These are phyloP conservation scores for Tychaedon coryphoeus DNA, from an alignment of 2,113 vertebrate species.

Conservation along the genomic window DNA sequence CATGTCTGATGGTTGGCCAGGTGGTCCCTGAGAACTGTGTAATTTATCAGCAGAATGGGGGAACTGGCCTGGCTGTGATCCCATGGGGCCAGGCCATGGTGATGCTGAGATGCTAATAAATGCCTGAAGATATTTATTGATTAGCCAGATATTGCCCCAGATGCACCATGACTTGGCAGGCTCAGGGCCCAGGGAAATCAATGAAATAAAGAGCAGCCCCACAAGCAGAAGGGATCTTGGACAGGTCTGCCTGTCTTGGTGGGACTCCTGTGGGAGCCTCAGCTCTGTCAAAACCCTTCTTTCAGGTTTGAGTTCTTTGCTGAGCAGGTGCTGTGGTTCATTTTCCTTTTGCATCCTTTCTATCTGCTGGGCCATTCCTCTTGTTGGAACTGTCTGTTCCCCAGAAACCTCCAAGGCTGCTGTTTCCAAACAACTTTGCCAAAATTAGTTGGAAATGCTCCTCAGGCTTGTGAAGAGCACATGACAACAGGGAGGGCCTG, in stretches of 20 bases:
- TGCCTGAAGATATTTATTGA: background rate
- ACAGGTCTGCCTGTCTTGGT: fast-evolving
- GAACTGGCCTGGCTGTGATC: background rate
- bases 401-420: background rate
- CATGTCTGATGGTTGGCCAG: fast-evolving
- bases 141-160: background rate
- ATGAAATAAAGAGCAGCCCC: background rate
- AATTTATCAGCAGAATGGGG: background rate
- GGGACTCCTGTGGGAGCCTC: background rate
- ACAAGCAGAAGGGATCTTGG: background rate
- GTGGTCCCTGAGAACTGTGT: background rate
- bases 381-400: background rate
- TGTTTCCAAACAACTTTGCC: background rate
- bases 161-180: fast-evolving
- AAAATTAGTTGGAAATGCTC: background rate
- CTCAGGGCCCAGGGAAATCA: background rate
- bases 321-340: background rate
- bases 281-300: background rate
- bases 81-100: fast-evolving
- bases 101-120: background rate
- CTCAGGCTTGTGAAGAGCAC: background rate
- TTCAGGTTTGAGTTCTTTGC: background rate
- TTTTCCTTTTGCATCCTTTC: background rate
- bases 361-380: background rate
- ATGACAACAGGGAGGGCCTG: fast-evolving